Conservation (phyloP, 2,113 vertebrate species). For the Phalacrocorax pelagicus region DNA sequence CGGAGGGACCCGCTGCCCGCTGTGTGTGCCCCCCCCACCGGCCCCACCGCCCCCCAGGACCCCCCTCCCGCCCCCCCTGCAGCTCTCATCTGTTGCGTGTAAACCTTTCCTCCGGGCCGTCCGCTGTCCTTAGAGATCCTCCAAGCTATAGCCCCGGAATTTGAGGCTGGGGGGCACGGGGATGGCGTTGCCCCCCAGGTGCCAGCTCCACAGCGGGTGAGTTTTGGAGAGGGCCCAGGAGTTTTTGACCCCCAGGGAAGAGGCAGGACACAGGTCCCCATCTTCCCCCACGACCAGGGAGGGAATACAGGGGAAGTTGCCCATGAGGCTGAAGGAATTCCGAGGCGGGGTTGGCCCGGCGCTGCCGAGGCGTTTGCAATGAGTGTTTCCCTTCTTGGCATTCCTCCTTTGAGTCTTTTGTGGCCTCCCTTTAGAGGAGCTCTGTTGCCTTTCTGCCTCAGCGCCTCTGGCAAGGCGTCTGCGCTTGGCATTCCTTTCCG, state of each 20-base stretch:
- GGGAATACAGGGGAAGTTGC: constrained; percentile 78
- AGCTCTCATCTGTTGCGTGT: constrained; percentile 11
- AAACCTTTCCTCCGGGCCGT: not conserved
- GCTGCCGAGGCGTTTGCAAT: constrained; percentile 33
- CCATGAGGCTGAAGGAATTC: constrained; percentile 78
- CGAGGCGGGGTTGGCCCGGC: constrained; percentile 30
- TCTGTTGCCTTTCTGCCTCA: constrained; percentile 8
- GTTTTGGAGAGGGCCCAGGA: constrained; percentile 64
- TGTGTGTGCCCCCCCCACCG: too few relatives aligned
- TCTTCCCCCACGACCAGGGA: constrained; percentile 80
- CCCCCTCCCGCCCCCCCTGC: not conserved
- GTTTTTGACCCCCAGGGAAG: constrained; percentile 72
- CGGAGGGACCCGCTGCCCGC: too few relatives aligned
- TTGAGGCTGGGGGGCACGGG: constrained; percentile 80
- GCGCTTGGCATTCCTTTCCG: constrained; percentile 49
- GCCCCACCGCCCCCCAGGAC: too few relatives aligned
- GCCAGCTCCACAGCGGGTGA: constrained; percentile 81
- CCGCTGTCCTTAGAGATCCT: constrained; percentile 41
- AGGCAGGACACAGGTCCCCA: constrained; percentile 79
- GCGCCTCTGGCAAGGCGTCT: constrained; percentile 4
- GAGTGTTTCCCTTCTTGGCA: not conserved
- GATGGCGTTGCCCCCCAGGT: constrained; percentile 77
- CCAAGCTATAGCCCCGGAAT: constrained; percentile 71
- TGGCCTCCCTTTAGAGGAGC: not conserved
- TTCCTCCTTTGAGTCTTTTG: not conserved